These are phyloP conservation scores for Oreotrochilus melanogaster DNA, from an alignment of 2,113 vertebrate genomes.

Conservation along the genomic window DNA sequence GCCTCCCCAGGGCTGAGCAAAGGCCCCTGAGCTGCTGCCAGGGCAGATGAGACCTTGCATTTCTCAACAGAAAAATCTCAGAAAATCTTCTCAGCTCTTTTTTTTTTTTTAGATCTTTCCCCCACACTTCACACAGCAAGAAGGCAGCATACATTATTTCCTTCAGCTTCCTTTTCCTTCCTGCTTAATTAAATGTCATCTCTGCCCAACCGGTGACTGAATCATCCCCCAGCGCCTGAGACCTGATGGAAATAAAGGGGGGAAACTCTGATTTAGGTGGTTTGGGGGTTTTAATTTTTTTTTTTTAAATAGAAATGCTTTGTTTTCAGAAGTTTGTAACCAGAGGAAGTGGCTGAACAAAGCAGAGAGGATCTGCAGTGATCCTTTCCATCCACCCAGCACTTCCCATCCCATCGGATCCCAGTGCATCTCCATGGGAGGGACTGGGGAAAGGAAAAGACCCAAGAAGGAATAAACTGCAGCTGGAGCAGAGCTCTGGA, in stretches of 20 bases:
- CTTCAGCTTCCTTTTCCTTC: neutral
- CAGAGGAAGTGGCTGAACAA: neutral
- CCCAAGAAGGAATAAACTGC: neutral
- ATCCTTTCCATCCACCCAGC: neutral
- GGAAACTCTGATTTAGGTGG: neutral
- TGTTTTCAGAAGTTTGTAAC: neutral
- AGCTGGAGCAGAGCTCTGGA: neutral
- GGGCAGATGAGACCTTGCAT: neutral
- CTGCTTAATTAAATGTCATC: constrained; percentile 66
- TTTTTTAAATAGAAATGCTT: neutral
- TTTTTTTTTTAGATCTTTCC: neutral
- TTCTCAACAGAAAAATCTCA: neutral
- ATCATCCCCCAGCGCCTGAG: neutral
- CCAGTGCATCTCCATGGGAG: neutral
- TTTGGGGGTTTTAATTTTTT: neutral
- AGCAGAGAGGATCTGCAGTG: neutral
- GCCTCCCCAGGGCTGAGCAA: too few species aligned
- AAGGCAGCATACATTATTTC: neutral
- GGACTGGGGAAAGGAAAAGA: neutral
- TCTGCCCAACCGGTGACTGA: constrained; percentile 15
- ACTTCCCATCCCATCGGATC: neutral
- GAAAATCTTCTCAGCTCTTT: neutral
- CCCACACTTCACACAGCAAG: neutral
- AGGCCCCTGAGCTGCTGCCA: neutral
- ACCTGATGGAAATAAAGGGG: neutral